phyloP scores from a whole-genome alignment of 2,797 vertebrate genomes.

The Acrocephalus scirpaceus region DNA sequence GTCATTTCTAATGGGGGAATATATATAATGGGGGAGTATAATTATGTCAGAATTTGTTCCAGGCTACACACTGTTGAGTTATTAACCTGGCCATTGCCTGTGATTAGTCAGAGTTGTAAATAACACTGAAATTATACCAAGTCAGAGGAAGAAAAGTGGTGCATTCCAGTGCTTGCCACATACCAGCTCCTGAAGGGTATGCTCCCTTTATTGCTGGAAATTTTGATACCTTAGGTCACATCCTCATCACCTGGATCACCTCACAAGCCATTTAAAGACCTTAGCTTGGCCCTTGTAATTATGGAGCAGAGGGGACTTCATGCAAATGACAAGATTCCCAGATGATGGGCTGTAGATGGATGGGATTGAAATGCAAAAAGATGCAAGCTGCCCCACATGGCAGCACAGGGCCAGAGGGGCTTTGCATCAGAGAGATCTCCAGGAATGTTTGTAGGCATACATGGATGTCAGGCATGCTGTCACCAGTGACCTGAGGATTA shows the following conservation, averaged over 20 bases:
- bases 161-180: conserved; percentile 53
- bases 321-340: not conserved
- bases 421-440: conserved; percentile 20
- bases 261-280: conserved; percentile 29
- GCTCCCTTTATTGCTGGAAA: conserved; percentile 32
- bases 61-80: conserved; percentile 66
- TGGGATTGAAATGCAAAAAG: conserved; percentile 50
- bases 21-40: conserved; percentile 48
- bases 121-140: conserved; percentile 65
- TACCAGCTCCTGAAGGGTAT: not conserved
- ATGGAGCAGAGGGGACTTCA: not conserved
- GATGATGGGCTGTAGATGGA: conserved; percentile 10
- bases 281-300: conserved; percentile 23
- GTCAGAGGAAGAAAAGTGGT: conserved; percentile 36
- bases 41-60: conserved; percentile 67
- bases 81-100: conserved; percentile 69
- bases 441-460: not conserved
- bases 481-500: not conserved
- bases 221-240: conserved; percentile 31
- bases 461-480: not conserved
- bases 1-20: conserved; percentile 70
- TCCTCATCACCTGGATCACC: conserved; percentile 12
- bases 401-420: not conserved
- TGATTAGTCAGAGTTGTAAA: conserved; percentile 72
- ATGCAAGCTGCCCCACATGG: not conserved